A percentile compares a stretch with the other conserved stretches of the same genome.
Evolutionary conservation across 2,797 vertebrate genomes (phyloP).

Genomic region (Periparus ater): DNA sequence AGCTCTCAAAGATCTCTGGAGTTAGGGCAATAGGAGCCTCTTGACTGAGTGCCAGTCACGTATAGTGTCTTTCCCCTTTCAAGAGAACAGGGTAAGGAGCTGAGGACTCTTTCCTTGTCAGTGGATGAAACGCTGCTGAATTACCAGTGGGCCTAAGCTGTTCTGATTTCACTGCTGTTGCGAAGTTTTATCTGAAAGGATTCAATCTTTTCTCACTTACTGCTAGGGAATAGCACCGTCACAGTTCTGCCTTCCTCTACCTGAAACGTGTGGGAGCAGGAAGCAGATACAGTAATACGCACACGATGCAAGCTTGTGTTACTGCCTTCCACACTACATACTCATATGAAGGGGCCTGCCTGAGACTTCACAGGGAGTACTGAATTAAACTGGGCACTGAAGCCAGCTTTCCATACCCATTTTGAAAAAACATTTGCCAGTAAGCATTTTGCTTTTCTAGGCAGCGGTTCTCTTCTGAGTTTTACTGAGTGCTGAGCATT

Average conservation of each 20-base stretch:
- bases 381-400: not conserved
- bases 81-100: not conserved
- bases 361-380: not conserved
- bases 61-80: not conserved
- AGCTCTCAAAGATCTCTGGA: not conserved
- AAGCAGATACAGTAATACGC: not conserved
- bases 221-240: not conserved
- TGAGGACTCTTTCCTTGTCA: not conserved
- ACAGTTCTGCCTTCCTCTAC: not conserved
- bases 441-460: not conserved
- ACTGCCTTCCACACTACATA: not conserved
- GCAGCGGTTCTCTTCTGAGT: not conserved
- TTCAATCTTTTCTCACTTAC: not conserved
- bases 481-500: not conserved
- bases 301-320: not conserved
- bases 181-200: not conserved
- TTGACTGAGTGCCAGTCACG: rapidly evolving
- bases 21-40: not conserved
- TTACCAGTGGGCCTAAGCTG: not conserved
- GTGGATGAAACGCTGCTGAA: not conserved
- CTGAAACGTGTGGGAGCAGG: not conserved
- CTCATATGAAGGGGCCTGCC: not conserved
- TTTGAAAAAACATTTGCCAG: not conserved
- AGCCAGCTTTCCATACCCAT: not conserved
- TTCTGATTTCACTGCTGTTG: not conserved